A percentile compares a stretch with the other conserved stretches of the same genome.
Evolutionary conservation across 2,888 invertebrate species (phyloP).

Genomic region (Orgyia antiqua): DNA sequence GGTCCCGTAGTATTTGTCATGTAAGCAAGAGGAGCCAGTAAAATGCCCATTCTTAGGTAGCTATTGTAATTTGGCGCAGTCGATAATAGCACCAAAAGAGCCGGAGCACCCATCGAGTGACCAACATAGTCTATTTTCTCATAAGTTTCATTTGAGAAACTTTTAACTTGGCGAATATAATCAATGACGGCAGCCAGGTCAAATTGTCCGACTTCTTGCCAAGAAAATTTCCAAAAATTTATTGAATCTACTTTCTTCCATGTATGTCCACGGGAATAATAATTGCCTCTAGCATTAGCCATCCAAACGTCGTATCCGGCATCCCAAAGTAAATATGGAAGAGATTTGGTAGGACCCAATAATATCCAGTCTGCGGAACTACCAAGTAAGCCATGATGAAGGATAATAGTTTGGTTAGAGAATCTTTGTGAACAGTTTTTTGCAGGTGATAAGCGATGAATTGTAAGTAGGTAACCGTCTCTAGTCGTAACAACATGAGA

Average conservation of each 20-base stretch:
- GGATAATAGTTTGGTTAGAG: slow-evolving; percentile 35
- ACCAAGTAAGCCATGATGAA: slow-evolving; percentile 58
- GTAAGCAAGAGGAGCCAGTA: slow-evolving; percentile 50
- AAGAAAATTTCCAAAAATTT: slow-evolving; percentile 53
- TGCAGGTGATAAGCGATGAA: slow-evolving; percentile 39
- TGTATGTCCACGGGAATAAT: slow-evolving; percentile 49
- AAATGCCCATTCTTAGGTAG: slow-evolving; percentile 45
- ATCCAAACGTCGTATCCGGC: slow-evolving; percentile 79
- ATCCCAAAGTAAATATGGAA: slow-evolving; percentile 72
- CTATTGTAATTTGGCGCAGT: slow-evolving; percentile 41
- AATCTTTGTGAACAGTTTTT: not conserved
- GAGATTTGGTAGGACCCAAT: slow-evolving; percentile 46
- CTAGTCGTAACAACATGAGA: slow-evolving; percentile 45
- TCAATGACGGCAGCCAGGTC: slow-evolving; percentile 52
- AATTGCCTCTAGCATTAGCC: slow-evolving; percentile 66
- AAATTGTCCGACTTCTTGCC: slow-evolving; percentile 53
- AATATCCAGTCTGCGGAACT: slow-evolving; percentile 64
- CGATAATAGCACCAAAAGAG: slow-evolving; percentile 48
- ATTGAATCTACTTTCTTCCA: slow-evolving; percentile 27
- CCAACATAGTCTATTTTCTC: slow-evolving; percentile 45
- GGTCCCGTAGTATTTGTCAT: slow-evolving; percentile 46
- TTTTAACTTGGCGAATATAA: slow-evolving; percentile 41
- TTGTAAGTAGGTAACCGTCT: slow-evolving; percentile 52
- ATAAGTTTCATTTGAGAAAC: slow-evolving; percentile 10
- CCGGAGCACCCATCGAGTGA: slow-evolving; percentile 60